A percentile compares a stretch with the other conserved stretches of the same genome.
Conservation (phyloP, 2,797 vertebrate species). For the Tympanoctomys barrerae region DNA sequence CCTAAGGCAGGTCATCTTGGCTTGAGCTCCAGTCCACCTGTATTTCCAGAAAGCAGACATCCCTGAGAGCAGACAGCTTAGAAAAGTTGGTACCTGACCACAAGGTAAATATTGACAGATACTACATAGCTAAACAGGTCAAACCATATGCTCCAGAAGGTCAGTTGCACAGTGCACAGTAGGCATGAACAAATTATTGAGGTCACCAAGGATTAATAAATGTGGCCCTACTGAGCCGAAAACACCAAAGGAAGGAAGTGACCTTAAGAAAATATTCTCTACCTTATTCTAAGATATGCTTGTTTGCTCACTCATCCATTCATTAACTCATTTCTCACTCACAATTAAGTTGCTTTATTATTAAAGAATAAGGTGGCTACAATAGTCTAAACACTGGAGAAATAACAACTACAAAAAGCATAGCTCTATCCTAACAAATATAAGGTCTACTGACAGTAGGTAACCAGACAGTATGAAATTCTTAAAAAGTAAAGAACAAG, state of each 20-base stretch:
- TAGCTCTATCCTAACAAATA: background rate
- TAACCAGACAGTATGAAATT: background rate
- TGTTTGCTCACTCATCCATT: background rate
- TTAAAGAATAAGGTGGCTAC: background rate
- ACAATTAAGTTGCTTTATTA: background rate
- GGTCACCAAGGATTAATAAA: background rate
- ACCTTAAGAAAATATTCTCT: background rate
- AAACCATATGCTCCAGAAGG: background rate
- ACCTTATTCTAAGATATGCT: background rate
- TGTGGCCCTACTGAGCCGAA: background rate
- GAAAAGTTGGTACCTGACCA: background rate
- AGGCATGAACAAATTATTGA: background rate
- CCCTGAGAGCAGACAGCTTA: background rate
- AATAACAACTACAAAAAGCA: background rate
- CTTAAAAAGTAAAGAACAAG: constrained; percentile 8
- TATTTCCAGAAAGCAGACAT: background rate
- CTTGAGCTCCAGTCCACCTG: background rate
- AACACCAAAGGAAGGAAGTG: background rate
- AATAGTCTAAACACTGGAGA: background rate
- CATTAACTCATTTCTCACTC: background rate
- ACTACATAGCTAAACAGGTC: background rate
- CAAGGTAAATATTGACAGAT: background rate
- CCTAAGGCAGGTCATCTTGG: background rate
- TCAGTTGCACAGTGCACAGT: background rate
- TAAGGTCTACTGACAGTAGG: background rate